Conservation (phyloP, 2,888 invertebrate genomes). For the Sepioteuthis lessoniana region DNA sequence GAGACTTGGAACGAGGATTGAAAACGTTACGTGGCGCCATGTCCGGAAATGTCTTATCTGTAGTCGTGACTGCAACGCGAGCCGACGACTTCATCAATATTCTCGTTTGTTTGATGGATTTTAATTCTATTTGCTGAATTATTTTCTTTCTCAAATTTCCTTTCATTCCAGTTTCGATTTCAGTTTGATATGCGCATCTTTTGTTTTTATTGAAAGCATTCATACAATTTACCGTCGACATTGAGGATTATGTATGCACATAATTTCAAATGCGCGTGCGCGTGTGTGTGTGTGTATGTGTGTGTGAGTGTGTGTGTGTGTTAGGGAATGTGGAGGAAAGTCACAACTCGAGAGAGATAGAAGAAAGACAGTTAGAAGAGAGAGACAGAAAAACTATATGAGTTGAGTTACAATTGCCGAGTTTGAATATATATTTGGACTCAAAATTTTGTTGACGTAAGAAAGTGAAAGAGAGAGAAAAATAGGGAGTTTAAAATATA, state of each 20-base stretch:
- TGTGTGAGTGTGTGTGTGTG: not conserved
- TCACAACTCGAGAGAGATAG: not conserved
- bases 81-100: not conserved
- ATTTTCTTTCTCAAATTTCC: not conserved
- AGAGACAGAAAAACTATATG: too few relatives aligned
- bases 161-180: not conserved
- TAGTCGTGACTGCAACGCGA: not conserved
- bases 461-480: too few relatives aligned
- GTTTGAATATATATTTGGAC: too few relatives aligned
- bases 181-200: not conserved
- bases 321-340: too few relatives aligned
- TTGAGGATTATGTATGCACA: not conserved
- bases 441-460: too few relatives aligned
- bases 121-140: not conserved
- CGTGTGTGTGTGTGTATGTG: not conserved
- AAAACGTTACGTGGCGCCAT: not conserved
- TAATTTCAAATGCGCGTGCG: not conserved
- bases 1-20: not conserved
- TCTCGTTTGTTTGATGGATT: not conserved
- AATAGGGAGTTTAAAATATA: too few relatives aligned
- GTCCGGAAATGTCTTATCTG: not conserved
- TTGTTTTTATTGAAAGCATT: not conserved
- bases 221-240: not conserved
- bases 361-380: too few relatives aligned
- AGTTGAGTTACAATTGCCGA: too few relatives aligned